Conservation (phyloP, 1,140 invertebrate genomes). For the Bombus haemorrhoidalis region DNA sequence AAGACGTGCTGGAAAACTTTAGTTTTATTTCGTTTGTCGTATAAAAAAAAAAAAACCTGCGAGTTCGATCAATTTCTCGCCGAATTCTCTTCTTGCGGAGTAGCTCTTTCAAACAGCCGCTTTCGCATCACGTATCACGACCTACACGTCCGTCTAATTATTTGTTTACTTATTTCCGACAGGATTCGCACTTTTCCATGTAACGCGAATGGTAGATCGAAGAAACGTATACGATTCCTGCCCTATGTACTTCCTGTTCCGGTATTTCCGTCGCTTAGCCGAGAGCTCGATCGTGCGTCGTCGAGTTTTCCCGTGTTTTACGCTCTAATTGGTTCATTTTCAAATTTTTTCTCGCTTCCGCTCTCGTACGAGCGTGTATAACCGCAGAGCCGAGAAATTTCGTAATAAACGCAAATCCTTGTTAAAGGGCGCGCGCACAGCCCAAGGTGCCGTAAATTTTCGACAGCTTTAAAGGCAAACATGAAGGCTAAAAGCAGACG, state of each 20-base stretch:
- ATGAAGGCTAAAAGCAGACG: constrained; percentile 49
- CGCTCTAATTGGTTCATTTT: constrained; percentile 36
- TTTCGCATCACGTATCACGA: neutral
- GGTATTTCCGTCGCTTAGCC: neutral
- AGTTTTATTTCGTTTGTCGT: neutral
- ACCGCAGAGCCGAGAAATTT: constrained; percentile 45
- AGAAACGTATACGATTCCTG: neutral
- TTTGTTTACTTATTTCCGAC: neutral
- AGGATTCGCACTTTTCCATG: neutral
- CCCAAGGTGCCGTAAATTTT: constrained; percentile 57
- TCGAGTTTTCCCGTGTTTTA: constrained; percentile 22
- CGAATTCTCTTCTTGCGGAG: neutral
- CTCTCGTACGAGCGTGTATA: constrained; percentile 23
- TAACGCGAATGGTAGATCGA: neutral
- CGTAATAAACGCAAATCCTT: constrained; percentile 49
- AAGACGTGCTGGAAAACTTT: neutral
- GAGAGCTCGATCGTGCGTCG: constrained; percentile 8
- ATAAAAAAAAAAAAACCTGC: neutral
- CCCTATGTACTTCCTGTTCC: neutral
- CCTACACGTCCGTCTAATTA: neutral
- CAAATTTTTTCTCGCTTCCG: constrained; percentile 32
- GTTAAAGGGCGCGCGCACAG: neutral
- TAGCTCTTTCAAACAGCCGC: neutral
- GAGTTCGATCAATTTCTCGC: neutral
- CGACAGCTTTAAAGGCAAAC: constrained; percentile 59